Evolutionary conservation across 2,113 vertebrate genomes (phyloP).

Genomic region (Echinops telfairi): DNA sequence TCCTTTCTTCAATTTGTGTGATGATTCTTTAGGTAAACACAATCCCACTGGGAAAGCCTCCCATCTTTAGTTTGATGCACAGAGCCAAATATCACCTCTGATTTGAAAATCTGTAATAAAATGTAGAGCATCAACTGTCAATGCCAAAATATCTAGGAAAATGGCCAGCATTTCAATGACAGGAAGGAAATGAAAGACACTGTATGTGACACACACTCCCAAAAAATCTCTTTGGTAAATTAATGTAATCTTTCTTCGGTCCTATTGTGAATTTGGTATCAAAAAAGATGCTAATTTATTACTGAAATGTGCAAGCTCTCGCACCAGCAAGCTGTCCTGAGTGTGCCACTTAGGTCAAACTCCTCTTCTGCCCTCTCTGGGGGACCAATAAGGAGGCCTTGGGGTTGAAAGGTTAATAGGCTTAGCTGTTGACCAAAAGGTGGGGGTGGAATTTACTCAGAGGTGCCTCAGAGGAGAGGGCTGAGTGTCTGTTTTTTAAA

Average conservation of each 20-base stretch:
- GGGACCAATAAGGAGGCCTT: too few relatives aligned
- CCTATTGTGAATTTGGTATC: neutral
- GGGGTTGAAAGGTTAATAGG: too few relatives aligned
- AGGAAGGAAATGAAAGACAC: neutral
- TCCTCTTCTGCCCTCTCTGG: too few relatives aligned
- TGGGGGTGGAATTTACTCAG: neutral
- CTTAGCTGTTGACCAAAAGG: neutral
- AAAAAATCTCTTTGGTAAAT: neutral
- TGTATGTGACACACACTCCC: too few relatives aligned
- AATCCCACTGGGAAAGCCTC: neutral
- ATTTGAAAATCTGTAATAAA: constrained; percentile 16
- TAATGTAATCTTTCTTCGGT: neutral
- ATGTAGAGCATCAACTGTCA: neutral
- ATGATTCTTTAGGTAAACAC: neutral
- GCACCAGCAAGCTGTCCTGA: too few relatives aligned
- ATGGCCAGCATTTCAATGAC: neutral
- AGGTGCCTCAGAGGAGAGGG: neutral
- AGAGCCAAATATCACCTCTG: neutral
- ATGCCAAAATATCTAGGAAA: neutral
- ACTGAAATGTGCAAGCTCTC: too few relatives aligned
- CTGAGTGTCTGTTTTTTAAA: neutral
- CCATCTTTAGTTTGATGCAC: constrained; percentile 18
- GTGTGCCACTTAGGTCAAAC: too few relatives aligned
- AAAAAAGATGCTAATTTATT: too few relatives aligned
- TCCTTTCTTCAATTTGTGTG: too few relatives aligned